Evolutionary conservation across 2,797 vertebrate genomes (phyloP).

Genomic region (Galaxias olidus): DNA sequence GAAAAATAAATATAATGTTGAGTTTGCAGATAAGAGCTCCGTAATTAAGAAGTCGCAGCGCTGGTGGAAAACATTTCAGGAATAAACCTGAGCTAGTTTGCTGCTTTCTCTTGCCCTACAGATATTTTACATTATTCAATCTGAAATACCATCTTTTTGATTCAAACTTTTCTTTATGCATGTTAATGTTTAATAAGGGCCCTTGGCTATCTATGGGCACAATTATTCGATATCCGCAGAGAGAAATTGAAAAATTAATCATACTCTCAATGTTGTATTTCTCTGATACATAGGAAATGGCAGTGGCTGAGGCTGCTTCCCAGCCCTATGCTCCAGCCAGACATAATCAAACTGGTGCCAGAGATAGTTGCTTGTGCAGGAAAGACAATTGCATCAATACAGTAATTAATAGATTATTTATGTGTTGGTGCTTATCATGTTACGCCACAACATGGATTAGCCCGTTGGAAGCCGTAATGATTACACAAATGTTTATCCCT

Average conservation of each 20-base stretch:
- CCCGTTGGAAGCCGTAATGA: constrained; percentile 38
- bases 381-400: constrained; percentile 62
- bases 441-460: constrained; percentile 37
- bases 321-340: constrained; percentile 49
- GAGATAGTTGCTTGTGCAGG: constrained; percentile 42
- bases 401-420: constrained; percentile 69
- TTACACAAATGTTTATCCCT: constrained; percentile 37
- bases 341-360: constrained; percentile 49
- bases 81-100: constrained; percentile 81
- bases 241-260: constrained; percentile 99
- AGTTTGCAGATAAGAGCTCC: constrained; percentile 65
- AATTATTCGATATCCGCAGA: constrained; percentile 98
- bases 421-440: constrained; percentile 45
- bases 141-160: constrained; percentile 93
- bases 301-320: constrained; percentile 60
- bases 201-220: constrained; percentile 88
- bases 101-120: constrained; percentile 83
- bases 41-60: constrained; percentile 68
- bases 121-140: constrained; percentile 98
- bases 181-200: constrained; percentile 98
- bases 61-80: constrained; percentile 74
- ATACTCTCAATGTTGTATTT: constrained; percentile 88
- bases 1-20: constrained; percentile 69
- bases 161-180: constrained; percentile 88
- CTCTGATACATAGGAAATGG: constrained; percentile 82